Percentiles rank a stretch among this genome's conserved stretches.
Conservation (phyloP, 37 sponge, comb jelly and placozoan species). For the Diacarnus erythraeanus region DNA sequence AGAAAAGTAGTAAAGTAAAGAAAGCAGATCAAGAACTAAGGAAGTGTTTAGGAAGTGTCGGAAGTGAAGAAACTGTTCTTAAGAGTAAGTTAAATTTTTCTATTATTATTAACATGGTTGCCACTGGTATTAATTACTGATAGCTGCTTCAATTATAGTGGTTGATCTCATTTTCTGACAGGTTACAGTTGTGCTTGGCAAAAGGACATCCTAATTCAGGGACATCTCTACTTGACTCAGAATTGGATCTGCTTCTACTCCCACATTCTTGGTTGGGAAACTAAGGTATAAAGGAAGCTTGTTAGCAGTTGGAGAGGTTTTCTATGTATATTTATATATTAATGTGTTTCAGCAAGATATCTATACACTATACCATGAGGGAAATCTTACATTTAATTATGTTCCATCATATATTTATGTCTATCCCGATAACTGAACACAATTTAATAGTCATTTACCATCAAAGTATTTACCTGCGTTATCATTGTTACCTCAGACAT, state of each 20-base stretch:
- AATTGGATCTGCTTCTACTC: slow-evolving; percentile 67
- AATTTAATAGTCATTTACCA: too few species aligned
- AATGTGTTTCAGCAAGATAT: too few species aligned
- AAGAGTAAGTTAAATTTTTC: slow-evolving; percentile 43
- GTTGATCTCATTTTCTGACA: neutral
- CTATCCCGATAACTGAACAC: too few species aligned
- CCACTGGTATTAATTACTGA: neutral
- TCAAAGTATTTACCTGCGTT: too few species aligned
- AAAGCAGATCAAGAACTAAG: slow-evolving; percentile 8
- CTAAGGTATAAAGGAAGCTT: slow-evolving; percentile 51
- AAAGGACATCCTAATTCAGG: slow-evolving; percentile 64
- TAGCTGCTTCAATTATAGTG: neutral
- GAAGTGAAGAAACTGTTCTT: slow-evolving; percentile 30
- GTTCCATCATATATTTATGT: too few species aligned
- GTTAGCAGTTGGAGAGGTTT: too few species aligned
- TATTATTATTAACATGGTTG: neutral
- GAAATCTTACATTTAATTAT: too few species aligned
- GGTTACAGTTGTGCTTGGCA: slow-evolving; percentile 74
- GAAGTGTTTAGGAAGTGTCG: slow-evolving; percentile 30
- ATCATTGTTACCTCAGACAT: slow-evolving; percentile 33
- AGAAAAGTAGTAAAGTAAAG: neutral
- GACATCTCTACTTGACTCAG: slow-evolving; percentile 50
- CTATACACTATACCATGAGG: too few species aligned
- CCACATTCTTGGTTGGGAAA: slow-evolving; percentile 50
- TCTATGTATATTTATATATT: too few species aligned